phyloP scores from a whole-genome alignment of 1,140 invertebrate species.

The Drusus annulatus region DNA sequence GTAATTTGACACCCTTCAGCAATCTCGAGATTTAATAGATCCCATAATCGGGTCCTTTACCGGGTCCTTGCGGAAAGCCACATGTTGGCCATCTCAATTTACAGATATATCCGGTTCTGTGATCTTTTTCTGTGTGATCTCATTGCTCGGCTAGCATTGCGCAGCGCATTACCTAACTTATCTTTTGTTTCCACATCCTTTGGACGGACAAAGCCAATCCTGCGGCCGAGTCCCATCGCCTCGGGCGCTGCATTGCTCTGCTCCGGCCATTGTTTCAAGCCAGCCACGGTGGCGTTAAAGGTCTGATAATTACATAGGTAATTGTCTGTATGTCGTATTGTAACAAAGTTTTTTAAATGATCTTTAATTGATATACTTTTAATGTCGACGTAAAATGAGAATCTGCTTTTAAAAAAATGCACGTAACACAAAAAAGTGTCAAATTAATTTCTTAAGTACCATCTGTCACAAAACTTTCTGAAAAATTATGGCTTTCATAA shows the following conservation, averaged over 20 bases:
- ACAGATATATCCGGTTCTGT: slow-evolving; percentile 40
- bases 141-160: slow-evolving; percentile 27
- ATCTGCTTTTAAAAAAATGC: no score
- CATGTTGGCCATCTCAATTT: slow-evolving; percentile 25
- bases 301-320: not conserved
- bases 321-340: not conserved
- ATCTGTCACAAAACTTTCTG: slow-evolving; percentile 21
- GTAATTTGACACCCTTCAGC: not conserved
- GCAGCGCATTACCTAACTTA: slow-evolving; percentile 48
- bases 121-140: slow-evolving; percentile 45
- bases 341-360: not conserved
- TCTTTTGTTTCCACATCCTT: slow-evolving; percentile 54
- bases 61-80: not conserved
- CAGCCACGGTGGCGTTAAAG: not conserved
- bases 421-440: not conserved
- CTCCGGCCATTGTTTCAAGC: not conserved
- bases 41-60: not conserved
- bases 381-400: no score
- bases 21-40: not conserved
- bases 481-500: slow-evolving; percentile 29
- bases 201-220: slow-evolving; percentile 52
- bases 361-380: no score
- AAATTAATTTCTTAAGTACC: slow-evolving; percentile 6
- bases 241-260: not conserved
- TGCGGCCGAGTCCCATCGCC: slow-evolving; percentile 24